A percentile compares a stretch with the other conserved stretches of the same genome.
Evolutionary conservation across 1,140 invertebrate genomes (phyloP).

Genomic region (Hypothenemus hampei): DNA sequence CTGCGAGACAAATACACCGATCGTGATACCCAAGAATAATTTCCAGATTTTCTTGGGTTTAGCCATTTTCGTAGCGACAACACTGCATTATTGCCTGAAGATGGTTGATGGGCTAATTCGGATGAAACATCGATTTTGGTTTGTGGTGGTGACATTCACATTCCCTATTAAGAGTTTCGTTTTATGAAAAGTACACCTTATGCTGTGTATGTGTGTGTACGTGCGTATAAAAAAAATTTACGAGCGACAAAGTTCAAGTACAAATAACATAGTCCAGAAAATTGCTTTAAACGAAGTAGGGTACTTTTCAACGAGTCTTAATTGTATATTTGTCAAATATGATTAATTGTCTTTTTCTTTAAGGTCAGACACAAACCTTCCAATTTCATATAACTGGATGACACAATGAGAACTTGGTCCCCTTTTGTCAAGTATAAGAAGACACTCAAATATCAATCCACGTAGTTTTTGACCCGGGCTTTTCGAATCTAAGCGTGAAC

Average conservation of each 20-base stretch:
- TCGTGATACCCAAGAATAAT: slow-evolving; percentile 39
- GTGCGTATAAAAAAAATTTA: not conserved
- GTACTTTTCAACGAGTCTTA: no score
- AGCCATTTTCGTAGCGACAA: slow-evolving; percentile 24
- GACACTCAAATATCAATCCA: not conserved
- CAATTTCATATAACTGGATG: no score
- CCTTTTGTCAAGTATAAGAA: not conserved
- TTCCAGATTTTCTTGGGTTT: slow-evolving; percentile 40
- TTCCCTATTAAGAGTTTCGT: not conserved
- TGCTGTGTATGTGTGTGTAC: not conserved
- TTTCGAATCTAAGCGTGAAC: not conserved
- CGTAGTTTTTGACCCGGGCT: not conserved
- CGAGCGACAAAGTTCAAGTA: not conserved
- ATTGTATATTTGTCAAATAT: no score
- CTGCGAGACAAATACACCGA: slow-evolving; percentile 37
- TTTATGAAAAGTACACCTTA: not conserved
- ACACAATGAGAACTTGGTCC: not conserved
- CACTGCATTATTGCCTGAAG: slow-evolving; percentile 12
- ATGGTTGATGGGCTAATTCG: not conserved
- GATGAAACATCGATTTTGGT: no score
- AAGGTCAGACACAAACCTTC: no score
- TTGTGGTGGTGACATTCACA: no score
- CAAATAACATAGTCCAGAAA: not conserved
- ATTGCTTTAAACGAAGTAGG: no score
- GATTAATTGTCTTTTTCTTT: no score